Conservation (phyloP, 2,113 vertebrate species). For the Odontesthes bonariensis region DNA sequence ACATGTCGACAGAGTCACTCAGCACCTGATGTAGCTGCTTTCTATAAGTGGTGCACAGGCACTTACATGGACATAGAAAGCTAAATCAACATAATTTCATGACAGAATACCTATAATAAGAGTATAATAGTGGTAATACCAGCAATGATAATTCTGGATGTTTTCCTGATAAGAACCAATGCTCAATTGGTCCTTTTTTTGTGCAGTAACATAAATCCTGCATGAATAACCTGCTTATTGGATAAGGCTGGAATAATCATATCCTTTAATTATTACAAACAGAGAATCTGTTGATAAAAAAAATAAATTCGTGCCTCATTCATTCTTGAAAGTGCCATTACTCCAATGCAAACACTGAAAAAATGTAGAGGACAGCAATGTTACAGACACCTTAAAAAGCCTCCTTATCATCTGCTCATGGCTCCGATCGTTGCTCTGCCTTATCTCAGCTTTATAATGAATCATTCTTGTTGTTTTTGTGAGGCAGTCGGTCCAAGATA, state of each 20-base stretch:
- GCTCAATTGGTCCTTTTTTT: constrained; percentile 30
- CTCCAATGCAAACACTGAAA: background rate
- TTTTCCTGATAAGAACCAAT: background rate
- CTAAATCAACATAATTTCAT: too few species aligned
- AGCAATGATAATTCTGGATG: background rate
- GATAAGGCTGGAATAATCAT: constrained; percentile 45
- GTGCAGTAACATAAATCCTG: constrained; percentile 42
- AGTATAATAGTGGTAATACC: background rate
- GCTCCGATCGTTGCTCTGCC: background rate
- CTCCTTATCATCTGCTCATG: constrained; percentile 11
- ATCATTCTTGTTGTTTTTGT: background rate
- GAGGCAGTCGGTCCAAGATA: background rate
- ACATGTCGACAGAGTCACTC: too few species aligned
- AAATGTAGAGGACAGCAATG: background rate
- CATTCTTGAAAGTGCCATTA: constrained; percentile 39
- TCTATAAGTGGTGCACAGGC: too few species aligned
- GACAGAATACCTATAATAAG: background rate
- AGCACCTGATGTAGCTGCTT: background rate
- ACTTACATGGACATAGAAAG: too few species aligned
- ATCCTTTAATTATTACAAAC: constrained; percentile 33
- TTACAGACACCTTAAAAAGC: background rate
- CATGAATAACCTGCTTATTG: constrained; percentile 52
- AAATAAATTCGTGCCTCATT: constrained; percentile 26
- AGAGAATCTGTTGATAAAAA: constrained; percentile 18
- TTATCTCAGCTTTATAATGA: constrained; percentile 13